Evolutionary conservation across 2,888 invertebrate species (phyloP).

Genomic region (Eremobia ochroleuca): DNA sequence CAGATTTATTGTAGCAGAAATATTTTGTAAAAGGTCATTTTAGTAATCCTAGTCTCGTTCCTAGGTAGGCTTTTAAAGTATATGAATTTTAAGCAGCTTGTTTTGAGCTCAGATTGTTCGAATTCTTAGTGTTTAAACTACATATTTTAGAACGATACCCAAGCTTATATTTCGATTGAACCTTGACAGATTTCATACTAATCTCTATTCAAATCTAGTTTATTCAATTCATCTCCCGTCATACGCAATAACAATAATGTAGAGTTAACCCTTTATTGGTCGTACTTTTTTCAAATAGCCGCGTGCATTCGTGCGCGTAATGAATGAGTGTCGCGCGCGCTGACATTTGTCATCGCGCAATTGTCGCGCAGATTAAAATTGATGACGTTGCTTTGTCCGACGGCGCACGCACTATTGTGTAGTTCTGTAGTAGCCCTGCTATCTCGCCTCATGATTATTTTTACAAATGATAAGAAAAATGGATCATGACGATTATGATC

Average conservation of each 20-base stretch:
- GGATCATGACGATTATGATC: constrained; percentile 50
- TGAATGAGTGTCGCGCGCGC: constrained; percentile 88
- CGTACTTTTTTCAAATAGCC: constrained; percentile 80
- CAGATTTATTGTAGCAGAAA: constrained; percentile 70
- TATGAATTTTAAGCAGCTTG: constrained; percentile 52
- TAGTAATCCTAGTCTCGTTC: constrained; percentile 53
- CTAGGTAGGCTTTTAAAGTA: constrained; percentile 42
- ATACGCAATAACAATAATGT: constrained; percentile 83
- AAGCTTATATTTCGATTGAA: constrained; percentile 25
- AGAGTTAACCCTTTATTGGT: constrained; percentile 89
- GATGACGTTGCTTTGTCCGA: constrained; percentile 89
- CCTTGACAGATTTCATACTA: constrained; percentile 43
- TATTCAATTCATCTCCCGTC: constrained; percentile 77
- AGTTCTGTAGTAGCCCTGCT: constrained; percentile 77
- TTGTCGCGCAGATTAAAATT: constrained; percentile 91
- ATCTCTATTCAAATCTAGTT: constrained; percentile 47
- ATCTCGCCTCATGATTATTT: constrained; percentile 80
- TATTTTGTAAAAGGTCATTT: constrained; percentile 69
- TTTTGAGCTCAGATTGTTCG: constrained; percentile 27
- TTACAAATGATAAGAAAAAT: constrained; percentile 72
- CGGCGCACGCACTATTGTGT: constrained; percentile 83
- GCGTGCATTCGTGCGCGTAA: constrained; percentile 86
- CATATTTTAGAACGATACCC: not conserved
- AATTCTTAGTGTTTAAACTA: constrained; percentile 24
- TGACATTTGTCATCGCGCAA: constrained; percentile 91